These are phyloP conservation scores for Ips nitidus DNA, from an alignment of 1,140 invertebrate genomes.

Conservation along the genomic window DNA sequence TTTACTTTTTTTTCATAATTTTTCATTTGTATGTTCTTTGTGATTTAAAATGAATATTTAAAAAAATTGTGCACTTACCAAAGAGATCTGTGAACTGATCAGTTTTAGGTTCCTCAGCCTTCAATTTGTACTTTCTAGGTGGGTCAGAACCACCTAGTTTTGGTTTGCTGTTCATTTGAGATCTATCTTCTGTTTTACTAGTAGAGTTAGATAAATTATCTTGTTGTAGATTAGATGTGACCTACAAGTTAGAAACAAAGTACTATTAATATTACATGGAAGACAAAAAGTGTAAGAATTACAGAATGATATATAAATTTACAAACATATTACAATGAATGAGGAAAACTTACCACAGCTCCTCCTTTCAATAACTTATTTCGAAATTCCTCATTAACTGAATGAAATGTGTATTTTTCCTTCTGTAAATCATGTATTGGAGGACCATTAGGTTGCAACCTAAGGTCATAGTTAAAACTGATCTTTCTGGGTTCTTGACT, in stretches of 20 bases:
- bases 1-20: no score
- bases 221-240: no score
- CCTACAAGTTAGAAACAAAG: no score
- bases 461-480: slow-evolving; percentile 53
- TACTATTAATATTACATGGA: no score
- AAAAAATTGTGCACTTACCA: slow-evolving; percentile 53
- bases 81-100: slow-evolving; percentile 74
- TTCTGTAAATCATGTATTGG: slow-evolving; percentile 58
- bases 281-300: no score
- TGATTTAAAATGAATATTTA: no score
- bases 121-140: slow-evolving; percentile 66
- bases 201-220: not conserved
- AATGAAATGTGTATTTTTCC: slow-evolving; percentile 72
- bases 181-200: slow-evolving; percentile 42
- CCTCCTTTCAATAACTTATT: no score
- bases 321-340: slow-evolving; percentile 80
- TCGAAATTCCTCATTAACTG: slow-evolving; percentile 59
- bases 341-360: slow-evolving; percentile 52
- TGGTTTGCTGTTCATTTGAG: slow-evolving; percentile 65
- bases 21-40: no score
- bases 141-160: slow-evolving; percentile 62
- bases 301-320: no score
- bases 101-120: slow-evolving; percentile 62
- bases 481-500: slow-evolving; percentile 90
- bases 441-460: no score